A percentile compares a stretch with the other conserved stretches of the same genome.
phyloP scores from a whole-genome alignment of 2,888 invertebrate genomes.

The Amphipoea lucens region DNA sequence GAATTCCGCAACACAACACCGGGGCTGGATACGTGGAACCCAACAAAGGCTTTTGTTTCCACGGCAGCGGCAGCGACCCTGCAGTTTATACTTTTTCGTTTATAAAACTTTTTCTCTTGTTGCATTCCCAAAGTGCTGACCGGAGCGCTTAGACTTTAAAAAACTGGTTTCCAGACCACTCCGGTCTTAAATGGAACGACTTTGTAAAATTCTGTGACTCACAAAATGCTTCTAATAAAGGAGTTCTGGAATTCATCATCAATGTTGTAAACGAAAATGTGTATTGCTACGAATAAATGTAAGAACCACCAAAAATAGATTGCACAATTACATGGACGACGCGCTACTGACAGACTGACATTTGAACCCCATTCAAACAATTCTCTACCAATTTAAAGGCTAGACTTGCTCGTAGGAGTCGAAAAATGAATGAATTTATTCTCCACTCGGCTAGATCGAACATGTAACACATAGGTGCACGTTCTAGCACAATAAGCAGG shows the following conservation, averaged over 20 bases:
- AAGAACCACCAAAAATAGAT: slow-evolving; percentile 37
- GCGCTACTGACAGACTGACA: slow-evolving; percentile 52
- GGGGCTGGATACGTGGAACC: slow-evolving; percentile 85
- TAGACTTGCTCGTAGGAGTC: slow-evolving; percentile 50
- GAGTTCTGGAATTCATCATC: slow-evolving; percentile 33
- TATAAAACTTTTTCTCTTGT: slow-evolving; percentile 81
- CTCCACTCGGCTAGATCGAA: slow-evolving; percentile 45
- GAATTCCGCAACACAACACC: slow-evolving; percentile 87
- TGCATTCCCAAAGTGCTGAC: slow-evolving; percentile 87
- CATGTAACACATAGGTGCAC: slow-evolving; percentile 56
- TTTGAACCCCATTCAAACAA: slow-evolving; percentile 56
- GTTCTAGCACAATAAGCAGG: slow-evolving; percentile 71
- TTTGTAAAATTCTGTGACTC: slow-evolving; percentile 70
- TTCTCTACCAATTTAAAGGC: slow-evolving; percentile 53
- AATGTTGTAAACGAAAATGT: slow-evolving; percentile 6
- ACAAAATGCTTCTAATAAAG: slow-evolving; percentile 59
- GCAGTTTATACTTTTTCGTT: slow-evolving; percentile 73
- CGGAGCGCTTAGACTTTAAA: slow-evolving; percentile 78
- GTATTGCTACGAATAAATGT: not conserved
- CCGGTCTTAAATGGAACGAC: slow-evolving; percentile 69
- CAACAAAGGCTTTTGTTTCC: slow-evolving; percentile 89
- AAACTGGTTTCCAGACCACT: slow-evolving; percentile 80
- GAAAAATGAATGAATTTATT: slow-evolving; percentile 63
- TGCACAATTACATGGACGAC: slow-evolving; percentile 47
- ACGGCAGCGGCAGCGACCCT: slow-evolving; percentile 66